phyloP scores from a whole-genome alignment of 2,888 invertebrate species.

The Steinernema carpocapsae region DNA sequence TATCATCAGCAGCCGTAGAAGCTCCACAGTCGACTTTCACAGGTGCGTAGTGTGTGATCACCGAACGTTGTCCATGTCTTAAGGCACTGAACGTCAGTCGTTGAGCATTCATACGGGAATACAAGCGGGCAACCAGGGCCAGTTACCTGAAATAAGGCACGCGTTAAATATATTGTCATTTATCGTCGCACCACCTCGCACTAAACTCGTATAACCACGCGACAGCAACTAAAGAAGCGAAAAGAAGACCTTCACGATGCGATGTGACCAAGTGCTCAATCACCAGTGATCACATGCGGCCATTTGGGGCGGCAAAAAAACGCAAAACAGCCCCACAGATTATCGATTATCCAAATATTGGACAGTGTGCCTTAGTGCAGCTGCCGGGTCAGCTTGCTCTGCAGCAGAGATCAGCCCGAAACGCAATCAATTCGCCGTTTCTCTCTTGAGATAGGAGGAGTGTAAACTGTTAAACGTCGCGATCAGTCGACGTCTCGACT shows the following conservation, averaged over 20 bases:
- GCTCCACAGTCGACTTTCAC: background rate
- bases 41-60: background rate
- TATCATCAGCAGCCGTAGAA: background rate
- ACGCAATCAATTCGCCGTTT: background rate
- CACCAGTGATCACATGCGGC: slow-evolving; percentile 19
- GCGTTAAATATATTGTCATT: background rate
- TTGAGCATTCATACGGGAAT: background rate
- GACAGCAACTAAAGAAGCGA: background rate
- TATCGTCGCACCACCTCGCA: background rate
- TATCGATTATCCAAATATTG: slow-evolving; percentile 10
- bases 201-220: slow-evolving; percentile 7
- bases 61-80: slow-evolving; percentile 5
- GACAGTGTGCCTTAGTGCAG: background rate
- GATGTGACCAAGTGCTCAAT: slow-evolving; percentile 6
- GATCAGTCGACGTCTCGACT: slow-evolving; percentile 10
- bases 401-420: background rate
- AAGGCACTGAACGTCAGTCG: background rate
- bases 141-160: slow-evolving; percentile 13
- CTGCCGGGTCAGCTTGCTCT: background rate
- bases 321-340: background rate
- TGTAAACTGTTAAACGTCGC: background rate
- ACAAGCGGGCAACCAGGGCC: background rate
- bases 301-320: background rate
- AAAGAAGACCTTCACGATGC: slow-evolving; percentile 9
- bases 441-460: too few species aligned